Conservation (phyloP, 1,140 invertebrate species). For the Trichomalopsis sarcophagae region DNA sequence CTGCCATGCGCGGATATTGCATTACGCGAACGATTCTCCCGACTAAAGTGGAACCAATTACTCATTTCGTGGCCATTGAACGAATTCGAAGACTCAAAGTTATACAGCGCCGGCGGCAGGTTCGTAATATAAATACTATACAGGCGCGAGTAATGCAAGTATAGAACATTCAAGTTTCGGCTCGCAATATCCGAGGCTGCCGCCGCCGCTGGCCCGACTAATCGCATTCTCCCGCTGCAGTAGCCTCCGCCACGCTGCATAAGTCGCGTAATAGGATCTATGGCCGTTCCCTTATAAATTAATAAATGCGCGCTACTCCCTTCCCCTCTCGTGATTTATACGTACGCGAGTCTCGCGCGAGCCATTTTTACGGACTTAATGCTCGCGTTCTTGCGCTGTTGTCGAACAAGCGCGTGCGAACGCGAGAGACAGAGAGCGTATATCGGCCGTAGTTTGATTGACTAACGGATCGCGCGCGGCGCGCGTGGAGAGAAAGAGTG, state of each 20-base stretch:
- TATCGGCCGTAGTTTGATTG: not conserved
- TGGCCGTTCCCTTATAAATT: slow-evolving; percentile 31
- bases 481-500: not conserved
- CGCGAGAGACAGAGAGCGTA: not conserved
- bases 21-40: too few species aligned
- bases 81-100: too few species aligned
- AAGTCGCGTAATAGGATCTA: slow-evolving; percentile 35
- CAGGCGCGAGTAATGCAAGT: not conserved
- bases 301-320: slow-evolving; percentile 15
- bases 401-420: not conserved
- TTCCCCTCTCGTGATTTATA: slow-evolving; percentile 12
- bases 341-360: not conserved
- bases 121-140: too few species aligned
- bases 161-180: not conserved
- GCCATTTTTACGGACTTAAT: not conserved
- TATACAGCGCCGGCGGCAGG: too few species aligned
- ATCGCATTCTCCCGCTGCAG: slow-evolving; percentile 54
- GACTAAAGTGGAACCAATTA: too few species aligned
- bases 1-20: not conserved
- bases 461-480: not conserved
- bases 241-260: slow-evolving; percentile 53
- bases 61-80: too few species aligned
- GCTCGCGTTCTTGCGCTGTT: not conserved
- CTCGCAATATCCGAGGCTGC: not conserved
- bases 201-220: not conserved